These are phyloP conservation scores for Drosophila nr. perissopoda DNA, from an alignment of 2,888 invertebrate species.

Conservation along the genomic window DNA sequence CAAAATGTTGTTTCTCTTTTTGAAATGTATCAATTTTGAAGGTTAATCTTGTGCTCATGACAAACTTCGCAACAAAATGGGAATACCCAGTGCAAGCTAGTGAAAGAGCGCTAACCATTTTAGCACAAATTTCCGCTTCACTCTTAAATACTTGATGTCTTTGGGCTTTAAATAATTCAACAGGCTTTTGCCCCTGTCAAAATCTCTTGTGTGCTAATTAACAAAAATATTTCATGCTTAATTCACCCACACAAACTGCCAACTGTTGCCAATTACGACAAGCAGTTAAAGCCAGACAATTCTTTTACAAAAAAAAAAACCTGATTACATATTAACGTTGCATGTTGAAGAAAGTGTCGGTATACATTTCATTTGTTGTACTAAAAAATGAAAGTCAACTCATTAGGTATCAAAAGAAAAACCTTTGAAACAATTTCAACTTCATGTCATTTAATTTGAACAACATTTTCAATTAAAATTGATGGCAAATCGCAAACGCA, in stretches of 20 bases:
- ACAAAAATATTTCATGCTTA: not conserved
- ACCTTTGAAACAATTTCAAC: conserved; percentile 6
- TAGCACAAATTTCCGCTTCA: not conserved
- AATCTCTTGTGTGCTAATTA: not conserved
- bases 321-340: not conserved
- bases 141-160: conserved; percentile 1
- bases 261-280: not conserved
- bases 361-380: not conserved
- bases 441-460: conserved; percentile 30
- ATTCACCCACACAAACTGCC: not conserved
- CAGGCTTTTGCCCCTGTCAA: not conserved
- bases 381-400: conserved; percentile 32
- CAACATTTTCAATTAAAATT: conserved; percentile 29
- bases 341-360: not conserved
- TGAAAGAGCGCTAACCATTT: not conserved
- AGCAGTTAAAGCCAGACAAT: not conserved
- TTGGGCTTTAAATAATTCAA: not conserved
- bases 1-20: too few relatives aligned
- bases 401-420: not conserved
- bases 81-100: not conserved
- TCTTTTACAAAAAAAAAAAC: not conserved
- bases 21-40: too few relatives aligned
- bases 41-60: not conserved
- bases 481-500: conserved; percentile 37
- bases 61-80: not conserved